These are phyloP conservation scores for Onthophagus sagittarius DNA, from an alignment of 2,888 invertebrate species.

Conservation along the genomic window DNA sequence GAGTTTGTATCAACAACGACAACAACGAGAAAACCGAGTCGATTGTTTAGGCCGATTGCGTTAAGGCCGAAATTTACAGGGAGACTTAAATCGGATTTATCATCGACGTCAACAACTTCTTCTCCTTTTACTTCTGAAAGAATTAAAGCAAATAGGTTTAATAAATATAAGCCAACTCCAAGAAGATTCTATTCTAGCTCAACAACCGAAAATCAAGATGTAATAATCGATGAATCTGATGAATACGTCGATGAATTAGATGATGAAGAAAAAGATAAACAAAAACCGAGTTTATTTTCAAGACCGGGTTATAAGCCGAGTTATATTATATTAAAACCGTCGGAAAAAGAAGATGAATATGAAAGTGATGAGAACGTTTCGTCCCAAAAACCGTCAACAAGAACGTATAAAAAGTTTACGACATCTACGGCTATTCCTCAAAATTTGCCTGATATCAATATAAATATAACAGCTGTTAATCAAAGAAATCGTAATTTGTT, in stretches of 20 bases:
- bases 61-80: conserved; percentile 37
- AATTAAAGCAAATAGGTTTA: conserved; percentile 14
- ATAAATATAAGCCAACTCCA: conserved; percentile 15
- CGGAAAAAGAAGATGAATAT: conserved; percentile 25
- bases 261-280: conserved; percentile 35
- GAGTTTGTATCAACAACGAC: conserved; percentile 19
- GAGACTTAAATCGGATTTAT: conserved; percentile 16
- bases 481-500: conserved; percentile 55
- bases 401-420: conserved; percentile 15
- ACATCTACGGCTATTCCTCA: conserved; percentile 19
- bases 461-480: conserved; percentile 52
- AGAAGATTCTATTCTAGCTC: conserved; percentile 8
- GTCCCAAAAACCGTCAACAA: conserved; percentile 25
- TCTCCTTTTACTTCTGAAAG: background rate
- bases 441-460: conserved; percentile 44
- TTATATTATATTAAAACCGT: conserved; percentile 18
- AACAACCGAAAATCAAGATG: conserved; percentile 9
- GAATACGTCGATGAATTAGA: conserved; percentile 49
- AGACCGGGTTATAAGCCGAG: conserved; percentile 17
- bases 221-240: background rate
- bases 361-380: conserved; percentile 24
- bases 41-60: conserved; percentile 42
- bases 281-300: conserved; percentile 6
- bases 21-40: conserved; percentile 39
- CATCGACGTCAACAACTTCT: conserved; percentile 13